phyloP scores from a whole-genome alignment of 2,113 vertebrate species.

The human (Homo sapiens) region GRCh38 chr7:63570501-63571000 shows the following conservation, averaged over 20 bases:
- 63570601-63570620: background rate
- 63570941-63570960: no score
- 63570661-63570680: accelerated
- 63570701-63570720: no score
- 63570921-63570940: no score
- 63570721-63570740: accelerated
- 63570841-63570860: no score
- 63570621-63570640: background rate
- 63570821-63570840: background rate
- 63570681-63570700: accelerated
- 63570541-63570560: background rate
- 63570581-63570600: no score
- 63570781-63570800: background rate
- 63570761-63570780: no score
- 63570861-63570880: no score
- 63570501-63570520: background rate
- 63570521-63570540: background rate
- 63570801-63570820: background rate
- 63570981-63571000: no score
- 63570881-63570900: no score
- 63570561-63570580: background rate
- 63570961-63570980: no score
- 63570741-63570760: no score
- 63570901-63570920: no score
- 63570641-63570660: background rate